phyloP scores from a whole-genome alignment of 2,113 vertebrate genomes.

The Sciurus niger region DNA sequence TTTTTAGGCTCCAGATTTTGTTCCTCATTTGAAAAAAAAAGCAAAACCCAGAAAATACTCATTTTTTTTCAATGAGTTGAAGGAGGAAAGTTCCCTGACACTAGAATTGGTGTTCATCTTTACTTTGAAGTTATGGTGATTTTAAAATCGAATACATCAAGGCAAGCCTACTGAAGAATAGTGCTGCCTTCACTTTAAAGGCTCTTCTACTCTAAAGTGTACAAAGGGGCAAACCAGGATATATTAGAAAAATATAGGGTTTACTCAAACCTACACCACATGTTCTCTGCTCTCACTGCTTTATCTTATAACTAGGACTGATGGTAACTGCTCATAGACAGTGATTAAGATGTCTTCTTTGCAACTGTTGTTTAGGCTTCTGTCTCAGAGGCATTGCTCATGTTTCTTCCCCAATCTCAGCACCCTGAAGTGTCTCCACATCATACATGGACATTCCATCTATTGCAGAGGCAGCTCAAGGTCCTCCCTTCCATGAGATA shows the following conservation, averaged over 20 bases:
- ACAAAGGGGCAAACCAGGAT: background rate
- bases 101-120: background rate
- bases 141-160: conserved; percentile 37
- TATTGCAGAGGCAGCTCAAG: background rate
- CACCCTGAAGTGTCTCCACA: background rate
- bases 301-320: background rate
- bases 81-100: background rate
- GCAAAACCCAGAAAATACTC: background rate
- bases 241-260: background rate
- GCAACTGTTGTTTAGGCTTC: background rate
- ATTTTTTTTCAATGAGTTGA: conserved; percentile 30
- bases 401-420: background rate
- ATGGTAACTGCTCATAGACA: background rate
- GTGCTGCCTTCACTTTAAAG: background rate
- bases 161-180: background rate
- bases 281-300: background rate
- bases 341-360: background rate
- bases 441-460: background rate
- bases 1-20: conserved; percentile 26
- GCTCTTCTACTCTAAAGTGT: background rate
- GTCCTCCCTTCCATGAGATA: background rate
- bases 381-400: background rate
- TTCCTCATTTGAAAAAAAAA: background rate
- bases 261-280: background rate
- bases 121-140: background rate